A percentile compares a stretch with the other conserved stretches of the same genome.
Conservation (phyloP, 2,888 invertebrate genomes). For the Sarcophaga subvicina region DNA sequence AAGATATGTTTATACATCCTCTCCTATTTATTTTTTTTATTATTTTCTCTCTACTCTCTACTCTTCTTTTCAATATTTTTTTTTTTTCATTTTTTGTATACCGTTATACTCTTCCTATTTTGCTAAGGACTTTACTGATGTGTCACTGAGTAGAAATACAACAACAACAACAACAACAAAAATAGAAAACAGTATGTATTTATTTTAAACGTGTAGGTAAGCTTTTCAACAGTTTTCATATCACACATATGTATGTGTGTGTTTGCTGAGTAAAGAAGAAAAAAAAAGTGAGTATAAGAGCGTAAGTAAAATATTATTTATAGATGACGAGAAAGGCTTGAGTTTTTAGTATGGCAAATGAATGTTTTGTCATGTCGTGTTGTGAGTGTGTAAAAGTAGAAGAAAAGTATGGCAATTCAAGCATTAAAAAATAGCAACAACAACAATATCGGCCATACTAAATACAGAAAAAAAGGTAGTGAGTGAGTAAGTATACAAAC, state of each 20-base stretch:
- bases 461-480: slow-evolving; percentile 26
- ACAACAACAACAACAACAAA: no score
- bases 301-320: slow-evolving; percentile 53
- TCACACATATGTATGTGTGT: background rate
- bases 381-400: slow-evolving; percentile 37
- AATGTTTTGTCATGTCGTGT: background rate
- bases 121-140: slow-evolving; percentile 55
- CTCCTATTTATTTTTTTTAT: background rate
- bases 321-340: background rate
- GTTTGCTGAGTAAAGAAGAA: background rate
- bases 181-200: no score
- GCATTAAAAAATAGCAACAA: slow-evolving; percentile 48
- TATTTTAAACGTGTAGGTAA: no score
- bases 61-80: background rate
- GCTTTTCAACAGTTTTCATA: background rate
- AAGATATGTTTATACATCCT: slow-evolving; percentile 57
- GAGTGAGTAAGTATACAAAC: background rate
- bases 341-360: background rate
- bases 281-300: slow-evolving; percentile 33
- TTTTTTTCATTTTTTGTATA: no score
- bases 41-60: background rate
- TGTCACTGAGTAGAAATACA: slow-evolving; percentile 42
- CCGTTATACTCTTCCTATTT: background rate
- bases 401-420: slow-evolving; percentile 66
- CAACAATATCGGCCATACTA: slow-evolving; percentile 32